Evolutionary conservation across 30 jellyfish, hydroid and myxozoan species (phyloP).

Genomic region (Aurelia aurita): DNA sequence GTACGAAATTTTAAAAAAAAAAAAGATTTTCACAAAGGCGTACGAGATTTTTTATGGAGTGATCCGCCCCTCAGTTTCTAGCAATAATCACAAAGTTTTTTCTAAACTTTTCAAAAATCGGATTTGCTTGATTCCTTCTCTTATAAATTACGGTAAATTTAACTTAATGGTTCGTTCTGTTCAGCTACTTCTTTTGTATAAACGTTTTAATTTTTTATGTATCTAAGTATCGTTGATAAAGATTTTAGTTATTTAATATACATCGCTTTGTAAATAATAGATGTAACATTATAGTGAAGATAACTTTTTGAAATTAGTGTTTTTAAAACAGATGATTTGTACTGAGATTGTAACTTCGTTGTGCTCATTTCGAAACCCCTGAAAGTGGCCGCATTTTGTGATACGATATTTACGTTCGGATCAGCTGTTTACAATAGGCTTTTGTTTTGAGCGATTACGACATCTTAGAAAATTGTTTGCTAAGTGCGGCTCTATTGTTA

Average conservation of each 20-base stretch:
- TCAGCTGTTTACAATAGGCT: background rate
- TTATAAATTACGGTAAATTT: too few relatives aligned
- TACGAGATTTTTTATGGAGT: too few relatives aligned
- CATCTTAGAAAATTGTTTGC: background rate
- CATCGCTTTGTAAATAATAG: background rate
- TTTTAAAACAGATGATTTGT: conserved; percentile 17
- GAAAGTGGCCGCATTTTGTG: background rate
- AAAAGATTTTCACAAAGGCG: too few relatives aligned
- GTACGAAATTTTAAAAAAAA: too few relatives aligned
- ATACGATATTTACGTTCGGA: background rate
- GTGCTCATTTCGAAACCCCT: background rate
- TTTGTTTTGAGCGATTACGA: background rate
- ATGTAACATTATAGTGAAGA: background rate
- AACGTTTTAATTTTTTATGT: too few relatives aligned
- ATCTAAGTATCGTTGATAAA: too few relatives aligned
- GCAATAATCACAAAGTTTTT: too few relatives aligned
- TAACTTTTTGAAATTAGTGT: conserved; percentile 11
- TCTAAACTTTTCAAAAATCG: too few relatives aligned
- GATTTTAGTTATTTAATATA: background rate
- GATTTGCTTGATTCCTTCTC: too few relatives aligned
- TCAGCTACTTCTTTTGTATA: too few relatives aligned
- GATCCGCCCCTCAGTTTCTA: too few relatives aligned
- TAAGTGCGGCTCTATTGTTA: background rate
- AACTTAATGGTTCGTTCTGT: too few relatives aligned
- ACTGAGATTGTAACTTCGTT: background rate